phyloP scores from a whole-genome alignment of 1,140 invertebrate species.

The Matsumurasca onukii region DNA sequence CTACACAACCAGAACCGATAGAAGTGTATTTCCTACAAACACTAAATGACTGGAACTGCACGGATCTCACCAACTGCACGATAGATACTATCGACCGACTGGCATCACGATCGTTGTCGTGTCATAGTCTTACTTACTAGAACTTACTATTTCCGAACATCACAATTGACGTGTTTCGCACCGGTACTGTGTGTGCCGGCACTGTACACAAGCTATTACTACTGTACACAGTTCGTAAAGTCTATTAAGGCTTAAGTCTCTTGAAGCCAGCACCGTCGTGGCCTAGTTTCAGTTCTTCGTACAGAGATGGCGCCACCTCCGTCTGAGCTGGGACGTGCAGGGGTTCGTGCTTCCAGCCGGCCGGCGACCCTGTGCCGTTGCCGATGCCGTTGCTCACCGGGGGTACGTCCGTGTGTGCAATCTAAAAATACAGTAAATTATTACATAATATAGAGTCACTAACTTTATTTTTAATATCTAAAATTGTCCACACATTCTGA shows the following conservation, averaged over 20 bases:
- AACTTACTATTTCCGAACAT: neutral
- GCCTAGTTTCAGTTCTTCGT: conserved; percentile 76
- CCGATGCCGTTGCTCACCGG: conserved; percentile 42
- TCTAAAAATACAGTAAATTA: too few species aligned
- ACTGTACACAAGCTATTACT: neutral
- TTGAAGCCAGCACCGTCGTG: conserved; percentile 77
- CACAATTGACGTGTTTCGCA: neutral
- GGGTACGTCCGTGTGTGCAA: conserved; percentile 31
- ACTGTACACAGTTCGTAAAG: neutral
- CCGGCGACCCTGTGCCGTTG: conserved; percentile 48
- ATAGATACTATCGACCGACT: conserved; percentile 15
- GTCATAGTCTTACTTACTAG: neutral
- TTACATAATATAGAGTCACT: too few species aligned
- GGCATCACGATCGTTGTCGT: neutral
- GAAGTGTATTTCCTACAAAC: neutral
- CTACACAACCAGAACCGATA: neutral
- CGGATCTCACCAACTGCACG: neutral
- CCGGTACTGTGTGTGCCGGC: neutral
- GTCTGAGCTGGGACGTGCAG: conserved; percentile 53
- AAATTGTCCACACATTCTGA: too few species aligned
- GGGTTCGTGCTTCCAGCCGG: conserved; percentile 57
- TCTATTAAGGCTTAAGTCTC: conserved; percentile 60
- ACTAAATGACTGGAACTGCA: neutral
- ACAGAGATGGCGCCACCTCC: conserved; percentile 71
- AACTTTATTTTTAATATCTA: too few species aligned